Conservation (phyloP, 2,797 vertebrate genomes). For the Basileuterus tristriatus region DNA sequence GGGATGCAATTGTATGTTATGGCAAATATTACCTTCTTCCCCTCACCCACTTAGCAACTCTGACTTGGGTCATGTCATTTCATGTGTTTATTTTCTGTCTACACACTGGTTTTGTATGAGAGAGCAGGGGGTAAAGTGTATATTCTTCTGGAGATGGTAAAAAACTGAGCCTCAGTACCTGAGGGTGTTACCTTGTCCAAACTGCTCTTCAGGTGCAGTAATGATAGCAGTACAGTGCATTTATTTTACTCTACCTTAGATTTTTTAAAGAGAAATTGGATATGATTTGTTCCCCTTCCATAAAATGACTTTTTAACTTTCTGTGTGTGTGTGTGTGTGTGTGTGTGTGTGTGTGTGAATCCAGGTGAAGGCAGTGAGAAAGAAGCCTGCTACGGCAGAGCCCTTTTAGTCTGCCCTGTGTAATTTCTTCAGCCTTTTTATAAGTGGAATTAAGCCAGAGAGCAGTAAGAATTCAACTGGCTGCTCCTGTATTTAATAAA, state of each 20-base stretch:
- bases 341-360: neutral
- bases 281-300: neutral
- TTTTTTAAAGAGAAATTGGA: neutral
- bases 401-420: neutral
- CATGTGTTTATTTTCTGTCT: neutral
- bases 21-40: neutral
- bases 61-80: neutral
- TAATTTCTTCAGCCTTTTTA: conserved; percentile 3
- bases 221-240: neutral
- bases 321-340: rapidly evolving
- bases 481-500: conserved; percentile 57
- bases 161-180: neutral
- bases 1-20: neutral
- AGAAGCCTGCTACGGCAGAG: neutral
- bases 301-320: neutral
- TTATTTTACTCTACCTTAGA: neutral
- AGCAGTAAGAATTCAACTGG: conserved; percentile 12
- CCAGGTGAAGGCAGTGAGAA: neutral
- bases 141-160: neutral
- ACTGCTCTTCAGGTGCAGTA: neutral
- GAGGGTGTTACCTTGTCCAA: neutral
- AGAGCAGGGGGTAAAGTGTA: neutral
- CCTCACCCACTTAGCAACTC: rapidly evolving
- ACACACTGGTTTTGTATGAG: neutral
- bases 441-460: conserved; percentile 12